Evolutionary conservation across 2,797 vertebrate species (phyloP).

Genomic region (Poeciliopsis gracilis): DNA sequence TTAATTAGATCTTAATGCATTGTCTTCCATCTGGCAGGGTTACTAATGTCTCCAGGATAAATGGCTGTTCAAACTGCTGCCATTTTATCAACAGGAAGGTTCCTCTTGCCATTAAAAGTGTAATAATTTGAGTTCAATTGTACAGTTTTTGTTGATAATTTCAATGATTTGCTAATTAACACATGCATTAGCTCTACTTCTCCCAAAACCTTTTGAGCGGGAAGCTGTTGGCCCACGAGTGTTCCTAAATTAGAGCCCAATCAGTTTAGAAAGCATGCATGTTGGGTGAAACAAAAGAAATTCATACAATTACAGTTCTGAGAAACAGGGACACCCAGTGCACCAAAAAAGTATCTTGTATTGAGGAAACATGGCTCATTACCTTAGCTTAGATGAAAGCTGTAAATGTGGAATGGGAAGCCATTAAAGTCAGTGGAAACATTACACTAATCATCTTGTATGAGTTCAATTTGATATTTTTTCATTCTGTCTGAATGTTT

Average conservation of each 20-base stretch:
- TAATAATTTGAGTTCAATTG: constrained; percentile 60
- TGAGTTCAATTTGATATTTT: neutral
- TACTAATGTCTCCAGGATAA: constrained; percentile 70
- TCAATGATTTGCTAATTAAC: constrained; percentile 56
- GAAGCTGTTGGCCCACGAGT: constrained; percentile 23
- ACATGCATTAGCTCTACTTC: constrained; percentile 35
- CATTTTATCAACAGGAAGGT: constrained; percentile 54
- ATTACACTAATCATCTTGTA: neutral
- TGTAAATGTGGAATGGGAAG: neutral
- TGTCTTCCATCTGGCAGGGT: constrained; percentile 75
- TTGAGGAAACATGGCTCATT: neutral
- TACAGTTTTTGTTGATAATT: constrained; percentile 59
- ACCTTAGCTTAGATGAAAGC: neutral
- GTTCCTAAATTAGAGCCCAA: constrained; percentile 24
- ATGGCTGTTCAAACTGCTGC: constrained; percentile 67
- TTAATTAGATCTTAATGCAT: constrained; percentile 71
- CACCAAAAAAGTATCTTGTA: neutral
- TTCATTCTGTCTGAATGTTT: neutral
- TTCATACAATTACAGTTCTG: neutral
- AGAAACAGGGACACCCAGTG: neutral
- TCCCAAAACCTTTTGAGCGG: constrained; percentile 14
- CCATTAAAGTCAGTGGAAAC: neutral
- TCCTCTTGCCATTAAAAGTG: constrained; percentile 51
- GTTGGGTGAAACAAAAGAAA: neutral
- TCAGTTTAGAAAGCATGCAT: constrained; percentile 28